A percentile compares a stretch with the other conserved stretches of the same genome.
These are phyloP conservation scores for Margarornis squamiger DNA, from an alignment of 2,797 vertebrate species.

Conservation along the genomic window DNA sequence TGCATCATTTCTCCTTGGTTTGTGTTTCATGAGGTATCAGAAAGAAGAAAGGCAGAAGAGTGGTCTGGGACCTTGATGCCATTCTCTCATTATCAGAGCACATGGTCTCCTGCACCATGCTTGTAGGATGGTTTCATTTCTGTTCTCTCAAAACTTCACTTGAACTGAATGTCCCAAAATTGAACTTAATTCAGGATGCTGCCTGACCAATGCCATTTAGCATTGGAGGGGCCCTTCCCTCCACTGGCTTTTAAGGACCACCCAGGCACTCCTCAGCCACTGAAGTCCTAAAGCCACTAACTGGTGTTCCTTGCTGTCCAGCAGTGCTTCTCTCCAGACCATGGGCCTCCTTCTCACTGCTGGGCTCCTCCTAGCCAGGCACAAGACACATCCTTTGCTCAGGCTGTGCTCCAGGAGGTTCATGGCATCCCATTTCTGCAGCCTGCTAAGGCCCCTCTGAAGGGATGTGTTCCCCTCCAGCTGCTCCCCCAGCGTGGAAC, in stretches of 20 bases:
- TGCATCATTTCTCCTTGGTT: neutral
- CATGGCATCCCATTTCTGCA: neutral
- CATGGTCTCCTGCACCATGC: neutral
- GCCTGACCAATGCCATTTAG: neutral
- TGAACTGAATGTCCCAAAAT: neutral
- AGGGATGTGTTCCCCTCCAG: neutral
- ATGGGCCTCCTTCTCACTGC: neutral
- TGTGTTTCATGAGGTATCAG: neutral
- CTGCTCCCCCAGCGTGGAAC: neutral
- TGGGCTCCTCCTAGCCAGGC: neutral
- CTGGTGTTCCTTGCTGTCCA: neutral
- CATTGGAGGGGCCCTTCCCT: neutral
- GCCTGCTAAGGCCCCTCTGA: neutral
- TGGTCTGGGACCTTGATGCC: neutral
- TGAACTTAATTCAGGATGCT: neutral
- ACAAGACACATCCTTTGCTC: neutral
- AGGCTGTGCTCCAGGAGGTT: neutral
- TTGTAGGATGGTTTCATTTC: neutral
- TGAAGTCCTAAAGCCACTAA: rapidly evolving
- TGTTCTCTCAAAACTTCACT: neutral
- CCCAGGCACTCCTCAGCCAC: neutral
- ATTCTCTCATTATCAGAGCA: neutral
- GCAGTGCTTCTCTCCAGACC: neutral
- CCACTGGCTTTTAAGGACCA: neutral
- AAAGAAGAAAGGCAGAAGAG: neutral